phyloP scores from a whole-genome alignment of 2,113 vertebrate genomes.

The Laterallus jamaicensis region DNA sequence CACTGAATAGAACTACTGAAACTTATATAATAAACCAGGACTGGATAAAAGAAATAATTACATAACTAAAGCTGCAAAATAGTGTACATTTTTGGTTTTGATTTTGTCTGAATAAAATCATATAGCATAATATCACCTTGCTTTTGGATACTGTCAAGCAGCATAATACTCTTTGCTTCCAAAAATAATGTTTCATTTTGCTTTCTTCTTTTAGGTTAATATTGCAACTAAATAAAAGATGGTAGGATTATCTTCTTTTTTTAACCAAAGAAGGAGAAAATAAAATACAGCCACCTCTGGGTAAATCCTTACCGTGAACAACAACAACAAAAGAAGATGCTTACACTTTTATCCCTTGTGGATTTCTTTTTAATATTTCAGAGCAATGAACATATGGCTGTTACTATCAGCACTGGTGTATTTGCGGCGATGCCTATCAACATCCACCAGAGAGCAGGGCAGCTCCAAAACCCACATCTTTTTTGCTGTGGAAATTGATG shows the following conservation, averaged over 20 bases:
- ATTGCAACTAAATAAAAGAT: background rate
- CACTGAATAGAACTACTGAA: background rate
- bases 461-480: conserved; percentile 84
- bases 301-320: background rate
- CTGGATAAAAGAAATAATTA: background rate
- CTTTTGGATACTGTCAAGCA: background rate
- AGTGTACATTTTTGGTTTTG: background rate
- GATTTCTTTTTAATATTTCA: conserved; percentile 64
- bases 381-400: conserved; percentile 33
- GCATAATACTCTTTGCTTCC: background rate
- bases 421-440: conserved; percentile 79
- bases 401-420: conserved; percentile 58
- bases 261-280: background rate
- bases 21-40: background rate
- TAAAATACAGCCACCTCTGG: background rate
- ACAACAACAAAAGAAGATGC: background rate
- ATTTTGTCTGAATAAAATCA: background rate
- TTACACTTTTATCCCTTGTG: conserved; percentile 45
- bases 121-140: background rate
- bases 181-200: background rate
- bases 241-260: background rate
- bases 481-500: conserved; percentile 81
- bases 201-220: background rate
- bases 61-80: background rate
- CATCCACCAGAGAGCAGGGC: conserved; percentile 94